Percentiles rank a stretch among this genome's conserved stretches.
Evolutionary conservation across 2,113 vertebrate genomes (phyloP).

Genomic region (Anoplopoma fimbria): DNA sequence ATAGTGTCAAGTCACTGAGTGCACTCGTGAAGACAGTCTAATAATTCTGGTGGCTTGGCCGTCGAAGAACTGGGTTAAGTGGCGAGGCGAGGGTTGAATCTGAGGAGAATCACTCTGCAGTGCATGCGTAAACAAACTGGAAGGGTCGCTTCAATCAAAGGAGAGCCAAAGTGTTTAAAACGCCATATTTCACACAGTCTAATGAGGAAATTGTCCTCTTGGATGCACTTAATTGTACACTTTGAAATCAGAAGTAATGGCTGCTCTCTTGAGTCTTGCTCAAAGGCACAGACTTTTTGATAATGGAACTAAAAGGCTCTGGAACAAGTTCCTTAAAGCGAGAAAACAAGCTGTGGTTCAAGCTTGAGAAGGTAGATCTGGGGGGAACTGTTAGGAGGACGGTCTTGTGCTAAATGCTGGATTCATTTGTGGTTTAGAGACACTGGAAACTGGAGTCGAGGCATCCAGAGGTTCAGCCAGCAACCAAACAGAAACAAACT

Average conservation of each 20-base stretch:
- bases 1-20: constrained; percentile 51
- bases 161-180: background rate
- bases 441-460: background rate
- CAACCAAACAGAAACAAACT: constrained; percentile 9
- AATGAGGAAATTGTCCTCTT: no score
- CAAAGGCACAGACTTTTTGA: no score
- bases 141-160: constrained; percentile 6
- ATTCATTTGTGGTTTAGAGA: background rate
- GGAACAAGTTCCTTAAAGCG: background rate
- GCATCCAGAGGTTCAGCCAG: constrained; percentile 13
- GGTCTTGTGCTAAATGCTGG: background rate
- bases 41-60: constrained; percentile 21
- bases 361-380: background rate
- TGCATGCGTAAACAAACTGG: constrained; percentile 20
- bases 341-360: background rate
- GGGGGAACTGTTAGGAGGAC: no score
- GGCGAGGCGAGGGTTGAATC: constrained; percentile 19
- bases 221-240: background rate
- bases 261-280: background rate
- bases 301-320: background rate
- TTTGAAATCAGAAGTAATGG: background rate
- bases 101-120: constrained; percentile 27
- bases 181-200: no score
- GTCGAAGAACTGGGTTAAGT: constrained; percentile 21
- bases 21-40: constrained; percentile 9